Evolutionary conservation across 2,888 invertebrate species (phyloP), one percentile per base, ranked within the genome.

Genomic region (Lysandra bellargus): DNA sequence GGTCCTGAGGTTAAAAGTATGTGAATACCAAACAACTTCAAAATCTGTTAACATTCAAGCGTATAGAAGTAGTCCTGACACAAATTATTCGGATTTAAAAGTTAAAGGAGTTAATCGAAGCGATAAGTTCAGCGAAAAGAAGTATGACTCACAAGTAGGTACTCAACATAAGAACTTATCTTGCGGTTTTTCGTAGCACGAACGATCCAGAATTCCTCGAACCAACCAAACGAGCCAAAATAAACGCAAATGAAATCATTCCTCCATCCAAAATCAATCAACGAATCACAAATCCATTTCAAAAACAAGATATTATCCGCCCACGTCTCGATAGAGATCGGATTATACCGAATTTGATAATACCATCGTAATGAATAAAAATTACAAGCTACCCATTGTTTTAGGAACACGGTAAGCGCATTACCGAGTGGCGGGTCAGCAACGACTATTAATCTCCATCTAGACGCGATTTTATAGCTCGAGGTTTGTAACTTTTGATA

Each of bases 331-430:
- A 79, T 60, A 60, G 44, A 23, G 60, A 79, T 61, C 57, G 5
- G 74, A 79, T 74, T 79, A 79, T 40, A 69, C 76, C 69, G 78
- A 80, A 81, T 81, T 79, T 81, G 78, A 78, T 76, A 74, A 79
- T 80, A 61, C 80, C 79, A 77, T 79, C 79, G 79, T 82, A 83
- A 84, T 83, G 88, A 87, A 87, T 87, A 88, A 88, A 88, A 88
- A 85, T 83, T 82, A 82, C 83, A 81, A 81, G 82, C 82, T 81
- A 82, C 83, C 85, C 89, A 90, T 90, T 92, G 91, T 91, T 91
- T 90, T 86, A 84, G 87, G 85, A 87, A 92, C 92, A 92, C 91
- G 92, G 90, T 91, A 90, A 92, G 90, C 89, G 91, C 92, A 92
- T 92, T 92, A 88, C 85, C 85, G 87, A 87, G 87, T 87, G 87